Conservation (phyloP, 2,888 invertebrate genomes). For the Deladenus siricidicola region DNA sequence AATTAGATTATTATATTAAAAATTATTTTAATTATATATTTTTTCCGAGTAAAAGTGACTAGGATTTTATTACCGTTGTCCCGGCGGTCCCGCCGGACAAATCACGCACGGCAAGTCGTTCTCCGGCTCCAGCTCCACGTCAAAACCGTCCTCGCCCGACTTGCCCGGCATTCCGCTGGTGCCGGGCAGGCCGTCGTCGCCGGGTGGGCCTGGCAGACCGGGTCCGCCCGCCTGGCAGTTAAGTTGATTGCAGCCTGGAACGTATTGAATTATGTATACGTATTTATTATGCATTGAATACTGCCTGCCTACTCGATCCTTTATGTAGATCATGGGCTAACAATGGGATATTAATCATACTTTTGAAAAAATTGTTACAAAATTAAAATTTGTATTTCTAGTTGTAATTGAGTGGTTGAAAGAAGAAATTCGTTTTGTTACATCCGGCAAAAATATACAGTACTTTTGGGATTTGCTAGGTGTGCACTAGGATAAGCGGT, state of each 20-base stretch:
- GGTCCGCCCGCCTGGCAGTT: constrained; percentile 50
- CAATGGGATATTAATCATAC: too few species aligned
- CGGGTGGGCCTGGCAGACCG: constrained; percentile 48
- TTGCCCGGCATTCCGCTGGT: constrained; percentile 37
- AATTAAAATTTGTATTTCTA: too few species aligned
- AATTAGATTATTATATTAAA: background rate
- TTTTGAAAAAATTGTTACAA: too few species aligned
- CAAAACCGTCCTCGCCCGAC: constrained; percentile 48
- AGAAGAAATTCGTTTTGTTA: too few species aligned
- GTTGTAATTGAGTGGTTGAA: too few species aligned
- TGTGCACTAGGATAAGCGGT: too few species aligned
- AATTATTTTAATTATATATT: background rate
- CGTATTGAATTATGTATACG: too few species aligned
- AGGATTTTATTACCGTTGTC: too few species aligned
- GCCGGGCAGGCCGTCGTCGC: constrained; percentile 48
- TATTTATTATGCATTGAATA: background rate
- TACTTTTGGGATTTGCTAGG: too few species aligned
- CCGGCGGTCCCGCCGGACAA: constrained; percentile 52
- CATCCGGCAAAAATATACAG: too few species aligned
- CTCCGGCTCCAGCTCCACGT: constrained; percentile 48
- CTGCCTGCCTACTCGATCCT: background rate
- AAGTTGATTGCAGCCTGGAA: constrained; percentile 40
- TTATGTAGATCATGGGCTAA: too few species aligned
- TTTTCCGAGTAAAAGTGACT: too few species aligned
- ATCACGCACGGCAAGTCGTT: constrained; percentile 51